Base-by-base conservation (phyloP, 1,140 invertebrate genomes). In the Laodelphax striatellus region DNA sequence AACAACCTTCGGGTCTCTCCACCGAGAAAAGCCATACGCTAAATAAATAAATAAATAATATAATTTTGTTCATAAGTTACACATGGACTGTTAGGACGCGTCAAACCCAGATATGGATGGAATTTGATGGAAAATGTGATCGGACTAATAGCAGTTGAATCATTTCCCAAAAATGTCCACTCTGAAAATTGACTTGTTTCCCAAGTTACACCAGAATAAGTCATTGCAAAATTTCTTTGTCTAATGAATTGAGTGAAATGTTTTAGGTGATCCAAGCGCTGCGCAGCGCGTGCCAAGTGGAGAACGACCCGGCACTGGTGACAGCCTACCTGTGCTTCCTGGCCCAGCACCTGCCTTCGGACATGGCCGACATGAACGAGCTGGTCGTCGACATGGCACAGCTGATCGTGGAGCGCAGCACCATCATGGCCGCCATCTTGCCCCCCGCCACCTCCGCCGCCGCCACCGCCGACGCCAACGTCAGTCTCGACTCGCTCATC, bases 391-490 rank as follows among this genome's bases (percentile, higher is more conserved):
- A 97, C 71, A 84, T 97, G 66, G 88, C 91, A 2, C 90, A 93
- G 65, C 75, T 97, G 50, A 87, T 98, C 54, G 93, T 97, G 16
- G 94, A 97, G 72, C 77, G 94, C n/a, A 88, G 86, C 62, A 91
- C 88, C 6, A 87, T 97, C 61, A 86, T 93, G 50, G 82, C 84
- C 34, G 85, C 88, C 55, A 87, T 97, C 58, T 74, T 96, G 17
- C 92, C 91, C 1, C 76, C 80, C 9, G 68, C 75, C 14, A 75
- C 79, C 63, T 70, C 76, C 66, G 71, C 81, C 63, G 73, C 77
- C 57, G 77, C 79, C 54, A 86, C 87, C 0, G 86, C 87, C 0
- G 70, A 76, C 66, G 72, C 81, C 63, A 74, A 77, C 57, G 77
- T 79, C 52, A 86, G 87, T 0, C 76, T 94, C 13, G 81, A 88